Evolutionary conservation across 1,140 invertebrate species (phyloP).

Genomic region (Brachionus manjavacas): DNA sequence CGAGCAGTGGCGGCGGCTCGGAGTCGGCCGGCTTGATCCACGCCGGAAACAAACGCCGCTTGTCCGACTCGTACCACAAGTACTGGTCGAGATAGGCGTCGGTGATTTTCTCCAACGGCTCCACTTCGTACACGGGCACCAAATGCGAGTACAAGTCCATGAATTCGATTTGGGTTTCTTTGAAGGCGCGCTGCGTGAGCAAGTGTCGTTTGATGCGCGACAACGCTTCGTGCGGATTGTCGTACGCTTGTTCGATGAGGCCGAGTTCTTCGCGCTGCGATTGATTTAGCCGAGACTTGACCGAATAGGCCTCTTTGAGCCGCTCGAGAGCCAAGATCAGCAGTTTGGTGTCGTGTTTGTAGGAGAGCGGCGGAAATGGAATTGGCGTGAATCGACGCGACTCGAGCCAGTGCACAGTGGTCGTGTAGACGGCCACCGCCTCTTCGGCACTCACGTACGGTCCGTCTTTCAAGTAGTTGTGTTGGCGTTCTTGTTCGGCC

Average conservation of each 20-base stretch:
- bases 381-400: slow-evolving; percentile 95
- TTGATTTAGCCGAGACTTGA: slow-evolving; percentile 95
- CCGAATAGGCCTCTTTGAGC: slow-evolving; percentile 96
- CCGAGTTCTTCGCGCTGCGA: slow-evolving; percentile 97
- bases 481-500: slow-evolving; percentile 96
- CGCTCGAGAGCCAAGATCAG: slow-evolving; percentile 91
- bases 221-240: slow-evolving; percentile 97
- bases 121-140: slow-evolving; percentile 97
- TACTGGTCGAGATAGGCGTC: slow-evolving; percentile 99
- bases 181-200: slow-evolving; percentile 93
- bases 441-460: slow-evolving; percentile 98
- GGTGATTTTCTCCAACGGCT: slow-evolving; percentile 97
- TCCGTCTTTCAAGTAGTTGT: slow-evolving; percentile 98
- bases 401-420: slow-evolving; percentile 98
- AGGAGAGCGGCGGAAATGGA: slow-evolving; percentile 95
- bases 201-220: slow-evolving; percentile 98
- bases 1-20: slow-evolving; percentile 91
- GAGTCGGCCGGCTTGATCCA: slow-evolving; percentile 99
- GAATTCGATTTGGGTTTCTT: slow-evolving; percentile 98
- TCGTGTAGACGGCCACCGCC: slow-evolving; percentile 98
- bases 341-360: slow-evolving; percentile 98
- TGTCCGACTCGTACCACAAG: slow-evolving; percentile 99
- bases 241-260: slow-evolving; percentile 97
- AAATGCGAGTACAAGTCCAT: slow-evolving; percentile 99
- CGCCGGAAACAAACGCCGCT: slow-evolving; percentile 86